phyloP scores from a whole-genome alignment of 2,797 vertebrate genomes.

The Vireo griseus region DNA sequence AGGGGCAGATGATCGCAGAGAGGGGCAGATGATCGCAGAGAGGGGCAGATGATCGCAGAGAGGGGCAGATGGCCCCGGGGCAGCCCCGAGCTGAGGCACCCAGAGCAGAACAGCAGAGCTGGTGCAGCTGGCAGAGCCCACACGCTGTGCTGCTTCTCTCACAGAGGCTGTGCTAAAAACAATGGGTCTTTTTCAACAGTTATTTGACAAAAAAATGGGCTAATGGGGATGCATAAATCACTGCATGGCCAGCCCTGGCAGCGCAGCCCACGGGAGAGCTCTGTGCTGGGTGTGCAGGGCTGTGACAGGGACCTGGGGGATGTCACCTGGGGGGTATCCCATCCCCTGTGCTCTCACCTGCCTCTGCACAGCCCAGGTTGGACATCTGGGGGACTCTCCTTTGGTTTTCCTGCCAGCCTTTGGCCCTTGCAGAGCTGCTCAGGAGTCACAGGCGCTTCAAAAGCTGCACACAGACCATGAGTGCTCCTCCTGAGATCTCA shows the following conservation, averaged over 20 bases:
- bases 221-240: neutral
- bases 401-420: neutral
- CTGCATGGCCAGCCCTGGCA: neutral
- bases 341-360: neutral
- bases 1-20: too few species aligned
- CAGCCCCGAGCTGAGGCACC: neutral
- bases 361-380: neutral
- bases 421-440: neutral
- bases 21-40: too few species aligned
- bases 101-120: neutral
- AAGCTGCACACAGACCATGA: neutral
- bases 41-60: neutral
- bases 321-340: neutral
- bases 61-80: too few species aligned
- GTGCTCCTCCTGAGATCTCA: neutral
- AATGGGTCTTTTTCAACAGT: neutral
- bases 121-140: neutral
- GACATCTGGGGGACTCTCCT: rapidly evolving
- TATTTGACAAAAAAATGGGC: neutral
- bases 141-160: neutral
- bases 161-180: neutral
- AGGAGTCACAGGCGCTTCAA: neutral
- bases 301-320: neutral
- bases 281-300: neutral
- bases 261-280: neutral